These are phyloP conservation scores for Grapholita molesta DNA, from an alignment of 1,140 invertebrate species.

Conservation along the genomic window DNA sequence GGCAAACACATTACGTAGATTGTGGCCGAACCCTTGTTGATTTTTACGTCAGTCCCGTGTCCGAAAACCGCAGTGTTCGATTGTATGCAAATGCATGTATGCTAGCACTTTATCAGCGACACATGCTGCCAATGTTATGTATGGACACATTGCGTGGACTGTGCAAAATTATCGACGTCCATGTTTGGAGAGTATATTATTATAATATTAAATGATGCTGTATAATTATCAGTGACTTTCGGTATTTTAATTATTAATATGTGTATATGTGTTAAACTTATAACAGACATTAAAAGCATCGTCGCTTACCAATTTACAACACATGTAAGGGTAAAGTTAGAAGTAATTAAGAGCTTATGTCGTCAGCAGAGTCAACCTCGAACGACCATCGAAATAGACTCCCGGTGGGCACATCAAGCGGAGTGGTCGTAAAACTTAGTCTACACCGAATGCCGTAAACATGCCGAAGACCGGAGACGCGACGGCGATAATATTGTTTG, in stretches of 20 bases:
- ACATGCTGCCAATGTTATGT: no score
- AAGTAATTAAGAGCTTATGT: slow-evolving; percentile 8
- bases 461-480: slow-evolving; percentile 26
- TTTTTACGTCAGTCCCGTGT: slow-evolving; percentile 1
- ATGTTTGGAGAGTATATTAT: no score
- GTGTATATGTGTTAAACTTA: neutral
- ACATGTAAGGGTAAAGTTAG: slow-evolving; percentile 2
- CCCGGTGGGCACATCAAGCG: slow-evolving; percentile 19
- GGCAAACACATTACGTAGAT: slow-evolving; percentile 11
- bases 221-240: no score
- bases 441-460: slow-evolving; percentile 27
- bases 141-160: slow-evolving; percentile 1
- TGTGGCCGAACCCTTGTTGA: neutral
- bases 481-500: slow-evolving; percentile 34
- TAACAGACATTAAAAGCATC: neutral
- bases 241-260: no score
- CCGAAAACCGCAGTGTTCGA: slow-evolving; percentile 6
- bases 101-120: neutral
- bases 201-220: no score
- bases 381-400: slow-evolving; percentile 22
- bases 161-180: neutral
- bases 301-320: neutral
- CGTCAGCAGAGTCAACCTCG: neutral
- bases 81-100: slow-evolving; percentile 14
- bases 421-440: slow-evolving; percentile 31